Conservation (phyloP, 2,113 vertebrate species). For the Pandion haliaetus region DNA sequence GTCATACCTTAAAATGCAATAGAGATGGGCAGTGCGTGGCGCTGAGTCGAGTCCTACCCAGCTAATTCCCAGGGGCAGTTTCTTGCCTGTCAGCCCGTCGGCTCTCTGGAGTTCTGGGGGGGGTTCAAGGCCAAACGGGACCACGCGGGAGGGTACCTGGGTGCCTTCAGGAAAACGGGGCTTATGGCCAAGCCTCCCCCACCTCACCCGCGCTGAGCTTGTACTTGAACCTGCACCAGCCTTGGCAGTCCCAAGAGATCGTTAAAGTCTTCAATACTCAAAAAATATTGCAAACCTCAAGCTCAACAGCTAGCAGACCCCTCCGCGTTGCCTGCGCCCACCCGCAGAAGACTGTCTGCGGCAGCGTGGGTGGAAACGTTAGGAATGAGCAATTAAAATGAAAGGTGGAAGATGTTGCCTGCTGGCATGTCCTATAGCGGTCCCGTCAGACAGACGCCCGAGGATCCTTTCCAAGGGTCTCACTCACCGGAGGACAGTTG, state of each 20-base stretch:
- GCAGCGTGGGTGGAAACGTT: neutral
- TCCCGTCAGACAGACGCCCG: accelerated
- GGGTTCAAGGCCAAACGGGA: neutral
- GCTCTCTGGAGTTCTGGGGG: neutral
- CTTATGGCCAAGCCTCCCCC: neutral
- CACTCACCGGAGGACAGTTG: accelerated
- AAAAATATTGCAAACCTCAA: neutral
- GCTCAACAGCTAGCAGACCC: neutral
- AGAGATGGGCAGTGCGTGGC: too few relatives aligned
- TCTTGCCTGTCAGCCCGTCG: neutral
- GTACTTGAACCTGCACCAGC: neutral
- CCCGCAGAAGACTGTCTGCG: neutral
- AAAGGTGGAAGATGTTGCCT: neutral
- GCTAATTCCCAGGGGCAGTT: accelerated
- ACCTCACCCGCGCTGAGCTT: accelerated
- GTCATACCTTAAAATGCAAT: accelerated
- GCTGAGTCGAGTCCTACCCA: neutral
- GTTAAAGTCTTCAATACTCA: neutral
- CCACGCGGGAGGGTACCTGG: accelerated
- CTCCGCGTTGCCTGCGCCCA: neutral
- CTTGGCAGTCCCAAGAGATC: neutral
- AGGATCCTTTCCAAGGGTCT: neutral
- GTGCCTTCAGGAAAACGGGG: neutral
- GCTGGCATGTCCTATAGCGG: neutral
- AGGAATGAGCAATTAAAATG: neutral